A percentile compares a stretch with the other conserved stretches of the same genome.
phyloP scores from a whole-genome alignment of 2,888 invertebrate genomes.

The Plutella xylostella region DNA sequence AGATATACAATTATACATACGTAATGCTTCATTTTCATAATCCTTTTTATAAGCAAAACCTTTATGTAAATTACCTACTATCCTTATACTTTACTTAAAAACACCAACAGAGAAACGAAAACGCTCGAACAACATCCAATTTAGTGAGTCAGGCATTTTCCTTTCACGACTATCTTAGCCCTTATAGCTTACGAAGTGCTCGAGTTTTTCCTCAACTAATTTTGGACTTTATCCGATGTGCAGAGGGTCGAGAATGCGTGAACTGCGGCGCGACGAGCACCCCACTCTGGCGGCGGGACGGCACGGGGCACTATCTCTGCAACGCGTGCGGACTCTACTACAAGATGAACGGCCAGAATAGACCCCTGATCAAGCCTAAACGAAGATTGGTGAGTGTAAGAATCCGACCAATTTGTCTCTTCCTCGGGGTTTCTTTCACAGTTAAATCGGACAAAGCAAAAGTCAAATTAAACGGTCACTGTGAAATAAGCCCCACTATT shows the following conservation, averaged over 20 bases:
- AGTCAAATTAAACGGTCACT: background rate
- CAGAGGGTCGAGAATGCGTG: slow-evolving; percentile 98
- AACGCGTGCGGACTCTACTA: slow-evolving; percentile 99
- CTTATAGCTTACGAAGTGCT: too few species aligned
- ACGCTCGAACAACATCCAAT: too few species aligned
- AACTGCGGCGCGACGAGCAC: slow-evolving; percentile 99
- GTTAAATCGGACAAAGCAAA: too few species aligned
- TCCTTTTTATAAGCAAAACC: too few species aligned
- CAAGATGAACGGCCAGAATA: slow-evolving; percentile 99
- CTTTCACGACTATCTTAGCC: too few species aligned
- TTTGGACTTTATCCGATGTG: slow-evolving; percentile 17
- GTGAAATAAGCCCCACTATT: background rate
- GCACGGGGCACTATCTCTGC: slow-evolving; percentile 97
- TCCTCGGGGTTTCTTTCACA: too few species aligned
- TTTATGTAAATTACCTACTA: too few species aligned
- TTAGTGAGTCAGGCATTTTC: too few species aligned
- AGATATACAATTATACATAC: background rate
- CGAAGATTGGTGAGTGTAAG: slow-evolving; percentile 97
- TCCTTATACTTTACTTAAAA: too few species aligned
- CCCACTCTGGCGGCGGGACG: slow-evolving; percentile 97
- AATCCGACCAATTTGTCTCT: slow-evolving; percentile 62
- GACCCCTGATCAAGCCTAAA: slow-evolving; percentile 99
- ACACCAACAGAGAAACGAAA: too few species aligned
- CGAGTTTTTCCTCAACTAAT: background rate
- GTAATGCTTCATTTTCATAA: too few species aligned